Evolutionary conservation across 23 tunicate species (phyloP).

Genomic region (Trididemnum miniatum): DNA sequence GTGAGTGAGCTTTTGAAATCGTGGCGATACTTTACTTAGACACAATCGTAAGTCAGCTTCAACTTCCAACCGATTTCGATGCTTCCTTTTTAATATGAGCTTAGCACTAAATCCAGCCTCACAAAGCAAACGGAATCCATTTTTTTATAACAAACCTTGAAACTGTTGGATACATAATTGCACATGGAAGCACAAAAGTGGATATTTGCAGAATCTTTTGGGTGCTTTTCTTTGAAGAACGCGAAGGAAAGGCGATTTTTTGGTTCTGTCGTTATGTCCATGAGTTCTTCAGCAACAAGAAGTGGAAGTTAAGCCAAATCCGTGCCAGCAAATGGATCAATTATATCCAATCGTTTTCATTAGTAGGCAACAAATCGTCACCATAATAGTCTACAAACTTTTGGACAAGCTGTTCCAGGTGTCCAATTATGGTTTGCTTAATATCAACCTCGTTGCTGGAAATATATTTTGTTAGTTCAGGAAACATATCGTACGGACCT

Average conservation of each 20-base stretch:
- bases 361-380: constrained; percentile 18
- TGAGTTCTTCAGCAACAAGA: constrained; percentile 43
- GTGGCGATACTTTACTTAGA: constrained; percentile 30
- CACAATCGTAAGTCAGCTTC: constrained; percentile 29
- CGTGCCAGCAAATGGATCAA: constrained; percentile 43
- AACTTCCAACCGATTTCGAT: constrained; percentile 32
- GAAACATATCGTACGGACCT: constrained; percentile 30
- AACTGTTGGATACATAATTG: constrained; percentile 6
- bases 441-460: constrained; percentile 15
- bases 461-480: constrained; percentile 28
- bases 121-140: constrained; percentile 34
- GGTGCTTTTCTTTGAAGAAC: constrained; percentile 23
- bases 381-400: constrained; percentile 39
- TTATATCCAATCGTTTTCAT: constrained; percentile 42
- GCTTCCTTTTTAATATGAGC: constrained; percentile 22
- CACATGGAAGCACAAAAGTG: constrained; percentile 28
- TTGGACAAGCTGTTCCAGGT: constrained; percentile 34
- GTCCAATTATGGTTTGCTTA: constrained; percentile 27
- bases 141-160: constrained; percentile 30
- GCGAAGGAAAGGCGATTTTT: constrained; percentile 32
- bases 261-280: constrained; percentile 36
- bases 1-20: constrained; percentile 20
- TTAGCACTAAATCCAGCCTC: constrained; percentile 18
- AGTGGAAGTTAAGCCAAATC: constrained; percentile 46
- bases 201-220: constrained; percentile 25